A percentile compares a stretch with the other conserved stretches of the same genome.
These are phyloP conservation scores for Chalcosyrphus nemorum DNA, from an alignment of 2,888 invertebrate genomes.

Conservation along the genomic window DNA sequence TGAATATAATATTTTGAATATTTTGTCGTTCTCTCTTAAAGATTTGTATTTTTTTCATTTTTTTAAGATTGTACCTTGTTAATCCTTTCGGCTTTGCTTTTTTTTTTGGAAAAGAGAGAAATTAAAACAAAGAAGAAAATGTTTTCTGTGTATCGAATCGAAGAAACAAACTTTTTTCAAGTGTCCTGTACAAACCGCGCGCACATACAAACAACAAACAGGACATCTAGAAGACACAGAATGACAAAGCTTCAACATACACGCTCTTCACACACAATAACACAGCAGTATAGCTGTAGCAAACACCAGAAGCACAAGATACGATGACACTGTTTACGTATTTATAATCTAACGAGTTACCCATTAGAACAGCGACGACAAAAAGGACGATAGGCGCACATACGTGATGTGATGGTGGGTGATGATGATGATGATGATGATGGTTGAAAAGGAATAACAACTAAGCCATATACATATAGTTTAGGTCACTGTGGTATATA, in stretches of 20 bases:
- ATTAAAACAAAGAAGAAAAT: constrained; percentile 7
- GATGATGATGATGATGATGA: constrained; percentile 31
- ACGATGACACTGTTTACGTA: constrained; percentile 64
- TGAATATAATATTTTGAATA: too few relatives aligned
- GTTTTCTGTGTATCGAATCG: constrained; percentile 11
- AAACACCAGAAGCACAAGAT: not conserved
- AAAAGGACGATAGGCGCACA: constrained; percentile 45
- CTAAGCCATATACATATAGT: constrained; percentile 23
- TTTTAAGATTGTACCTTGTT: not conserved
- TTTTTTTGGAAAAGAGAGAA: constrained; percentile 3
- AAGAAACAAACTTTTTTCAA: constrained; percentile 7
- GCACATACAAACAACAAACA: constrained; percentile 19
- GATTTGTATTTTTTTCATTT: not conserved
- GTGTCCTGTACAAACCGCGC: constrained; percentile 18
- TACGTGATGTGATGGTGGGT: constrained; percentile 42
- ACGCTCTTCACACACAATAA: constrained; percentile 7
- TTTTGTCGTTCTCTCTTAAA: not conserved
- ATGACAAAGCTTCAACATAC: constrained; percentile 33
- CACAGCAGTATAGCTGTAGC: not conserved
- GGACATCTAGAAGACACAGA: constrained; percentile 1
- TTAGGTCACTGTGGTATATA: constrained; percentile 52
- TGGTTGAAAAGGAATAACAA: constrained; percentile 55
- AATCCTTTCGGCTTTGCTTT: not conserved
- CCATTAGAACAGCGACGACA: constrained; percentile 47
- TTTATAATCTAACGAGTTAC: constrained; percentile 63